These are phyloP conservation scores for Drosophila anceps DNA, from an alignment of 2,888 invertebrate species.

Conservation along the genomic window DNA sequence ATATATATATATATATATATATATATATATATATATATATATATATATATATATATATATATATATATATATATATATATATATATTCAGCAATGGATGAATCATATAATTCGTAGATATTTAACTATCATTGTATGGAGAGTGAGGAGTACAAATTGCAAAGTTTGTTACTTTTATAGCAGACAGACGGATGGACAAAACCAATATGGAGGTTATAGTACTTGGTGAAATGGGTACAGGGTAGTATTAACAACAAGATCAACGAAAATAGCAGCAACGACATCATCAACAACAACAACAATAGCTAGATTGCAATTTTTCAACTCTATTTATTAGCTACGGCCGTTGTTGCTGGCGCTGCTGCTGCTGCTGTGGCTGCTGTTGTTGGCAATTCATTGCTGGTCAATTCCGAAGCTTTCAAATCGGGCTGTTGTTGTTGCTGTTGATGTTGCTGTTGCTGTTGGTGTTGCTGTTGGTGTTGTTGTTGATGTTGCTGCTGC, in stretches of 20 bases:
- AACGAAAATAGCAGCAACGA: conserved; percentile 26
- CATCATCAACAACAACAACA: conserved; percentile 33
- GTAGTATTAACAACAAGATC: conserved; percentile 10
- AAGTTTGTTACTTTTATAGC: neutral
- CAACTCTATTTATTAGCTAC: conserved; percentile 67
- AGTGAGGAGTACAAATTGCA: neutral
- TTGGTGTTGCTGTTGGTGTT: conserved; percentile 38
- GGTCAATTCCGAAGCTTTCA: conserved; percentile 61
- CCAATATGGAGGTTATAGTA: too few species aligned
- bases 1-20: neutral
- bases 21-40: too few species aligned
- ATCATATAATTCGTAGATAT: too few species aligned
- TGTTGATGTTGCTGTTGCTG: conserved; percentile 45
- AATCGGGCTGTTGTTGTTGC: conserved; percentile 50
- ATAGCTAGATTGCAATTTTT: conserved; percentile 26
- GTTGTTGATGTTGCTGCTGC: conserved; percentile 53
- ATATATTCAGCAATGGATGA: too few species aligned
- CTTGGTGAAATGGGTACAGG: neutral
- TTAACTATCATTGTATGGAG: too few species aligned
- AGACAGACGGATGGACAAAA: neutral
- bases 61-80: too few species aligned
- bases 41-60: too few species aligned
- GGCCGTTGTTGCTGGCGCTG: conserved; percentile 4
- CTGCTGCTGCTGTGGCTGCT: conserved; percentile 38
- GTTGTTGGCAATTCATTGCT: conserved; percentile 57